Percentiles rank a stretch among this genome's conserved stretches.
Conservation (phyloP, 2,888 invertebrate genomes). For the Caenorhabditis doughertyi region DNA sequence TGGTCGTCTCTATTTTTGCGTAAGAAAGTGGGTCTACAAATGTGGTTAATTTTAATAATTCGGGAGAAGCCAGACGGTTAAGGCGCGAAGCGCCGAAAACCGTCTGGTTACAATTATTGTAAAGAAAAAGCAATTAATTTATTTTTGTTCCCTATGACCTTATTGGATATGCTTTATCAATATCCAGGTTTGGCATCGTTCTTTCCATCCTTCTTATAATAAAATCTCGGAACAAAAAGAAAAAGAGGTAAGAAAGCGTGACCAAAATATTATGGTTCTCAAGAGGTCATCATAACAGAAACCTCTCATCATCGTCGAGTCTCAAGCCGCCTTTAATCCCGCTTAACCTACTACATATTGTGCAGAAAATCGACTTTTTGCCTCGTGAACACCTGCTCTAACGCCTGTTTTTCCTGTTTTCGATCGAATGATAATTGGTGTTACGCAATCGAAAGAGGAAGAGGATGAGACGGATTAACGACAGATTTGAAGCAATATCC, state of each 20-base stretch:
- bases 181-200: too few species aligned
- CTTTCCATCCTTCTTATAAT: neutral
- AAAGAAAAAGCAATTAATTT: too few species aligned
- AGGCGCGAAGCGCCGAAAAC: too few species aligned
- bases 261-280: conserved; percentile 57
- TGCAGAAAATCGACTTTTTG: conserved; percentile 34
- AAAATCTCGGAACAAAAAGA: neutral
- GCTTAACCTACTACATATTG: conserved; percentile 61
- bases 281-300: conserved; percentile 46
- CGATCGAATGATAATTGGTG: conserved; percentile 22
- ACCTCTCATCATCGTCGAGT: conserved; percentile 9
- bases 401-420: conserved; percentile 8
- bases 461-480: conserved; percentile 23
- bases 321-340: conserved; percentile 33
- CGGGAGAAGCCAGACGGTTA: too few species aligned
- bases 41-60: too few species aligned
- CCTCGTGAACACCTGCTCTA: conserved; percentile 43
- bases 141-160: too few species aligned
- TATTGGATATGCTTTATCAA: too few species aligned
- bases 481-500: conserved; percentile 1
- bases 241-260: conserved; percentile 15
- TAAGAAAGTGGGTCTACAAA: too few species aligned
- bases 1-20: too few species aligned
- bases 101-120: neutral
- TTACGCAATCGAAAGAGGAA: conserved; percentile 22